Conservation (phyloP, 2,888 invertebrate species). For the Adineta ricciae region DNA sequence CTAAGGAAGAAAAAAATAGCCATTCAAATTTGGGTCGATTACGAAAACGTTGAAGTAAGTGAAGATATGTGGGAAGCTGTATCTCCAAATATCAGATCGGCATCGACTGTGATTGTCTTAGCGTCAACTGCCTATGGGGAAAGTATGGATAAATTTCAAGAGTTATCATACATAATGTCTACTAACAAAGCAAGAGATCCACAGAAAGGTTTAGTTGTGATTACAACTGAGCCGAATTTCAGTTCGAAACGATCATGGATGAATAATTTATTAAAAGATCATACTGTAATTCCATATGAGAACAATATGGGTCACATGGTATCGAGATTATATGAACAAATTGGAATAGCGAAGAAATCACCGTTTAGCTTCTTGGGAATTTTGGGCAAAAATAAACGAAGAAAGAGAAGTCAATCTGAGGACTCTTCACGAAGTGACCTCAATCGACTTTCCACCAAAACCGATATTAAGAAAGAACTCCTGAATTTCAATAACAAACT, state of each 20-base stretch:
- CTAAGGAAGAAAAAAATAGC: background rate
- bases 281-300: background rate
- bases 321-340: background rate
- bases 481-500: too few species aligned
- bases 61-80: background rate
- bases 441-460: too few species aligned
- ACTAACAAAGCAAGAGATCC: background rate
- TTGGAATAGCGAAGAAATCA: background rate
- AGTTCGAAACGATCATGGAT: background rate
- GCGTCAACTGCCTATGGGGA: background rate
- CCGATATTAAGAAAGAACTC: too few species aligned
- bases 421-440: too few species aligned
- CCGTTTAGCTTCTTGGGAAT: background rate
- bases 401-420: too few species aligned
- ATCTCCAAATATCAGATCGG: background rate
- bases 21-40: background rate
- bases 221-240: background rate
- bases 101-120: background rate
- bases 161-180: background rate
- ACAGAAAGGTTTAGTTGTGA: background rate
- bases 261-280: background rate
- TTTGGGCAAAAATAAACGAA: too few species aligned
- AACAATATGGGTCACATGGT: background rate
- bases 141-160: background rate
- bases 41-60: background rate